A percentile compares a stretch with the other conserved stretches of the same genome.
These are phyloP conservation scores for Monochamus saltuarius DNA, from an alignment of 1,140 invertebrate species.

Conservation along the genomic window DNA sequence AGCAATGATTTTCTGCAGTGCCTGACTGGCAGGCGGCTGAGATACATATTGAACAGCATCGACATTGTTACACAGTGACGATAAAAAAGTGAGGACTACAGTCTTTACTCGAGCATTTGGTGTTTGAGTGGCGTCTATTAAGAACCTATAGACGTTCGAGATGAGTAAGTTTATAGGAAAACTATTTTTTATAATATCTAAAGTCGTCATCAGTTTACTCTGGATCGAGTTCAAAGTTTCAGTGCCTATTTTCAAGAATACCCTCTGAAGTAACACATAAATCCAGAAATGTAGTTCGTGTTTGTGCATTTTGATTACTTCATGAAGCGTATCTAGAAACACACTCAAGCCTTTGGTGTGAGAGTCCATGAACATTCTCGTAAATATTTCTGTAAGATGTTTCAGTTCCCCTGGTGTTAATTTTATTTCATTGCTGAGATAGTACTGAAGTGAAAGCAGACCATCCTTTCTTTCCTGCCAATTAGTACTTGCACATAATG, in stretches of 20 bases:
- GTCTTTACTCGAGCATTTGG: conserved; percentile 78
- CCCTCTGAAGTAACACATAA: conserved; percentile 76
- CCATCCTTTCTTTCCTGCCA: conserved; percentile 94
- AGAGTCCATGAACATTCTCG: conserved; percentile 97
- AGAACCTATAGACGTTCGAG: conserved; percentile 65
- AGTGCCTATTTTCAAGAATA: conserved; percentile 84
- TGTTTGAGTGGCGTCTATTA: conserved; percentile 87
- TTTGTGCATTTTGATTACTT: conserved; percentile 85
- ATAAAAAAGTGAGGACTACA: conserved; percentile 66
- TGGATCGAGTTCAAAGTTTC: conserved; percentile 89
- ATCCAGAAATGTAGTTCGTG: conserved; percentile 88
- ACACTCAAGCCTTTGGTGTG: conserved; percentile 94
- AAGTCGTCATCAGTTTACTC: conserved; percentile 81
- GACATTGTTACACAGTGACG: conserved; percentile 64
- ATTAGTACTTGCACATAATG: conserved; percentile 80
- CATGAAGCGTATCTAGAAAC: conserved; percentile 88
- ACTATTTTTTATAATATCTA: conserved; percentile 81
- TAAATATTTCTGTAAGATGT: conserved; percentile 86
- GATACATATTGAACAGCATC: conserved; percentile 48
- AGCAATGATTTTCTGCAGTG: conserved; percentile 66
- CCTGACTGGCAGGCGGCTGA: conserved; percentile 58
- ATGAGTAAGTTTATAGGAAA: conserved; percentile 63
- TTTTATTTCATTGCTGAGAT: conserved; percentile 69
- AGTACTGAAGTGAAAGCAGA: conserved; percentile 75
- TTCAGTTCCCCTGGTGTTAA: conserved; percentile 72